Conservation (phyloP, 2,888 invertebrate genomes). For the Mechanitis mazaeus region DNA sequence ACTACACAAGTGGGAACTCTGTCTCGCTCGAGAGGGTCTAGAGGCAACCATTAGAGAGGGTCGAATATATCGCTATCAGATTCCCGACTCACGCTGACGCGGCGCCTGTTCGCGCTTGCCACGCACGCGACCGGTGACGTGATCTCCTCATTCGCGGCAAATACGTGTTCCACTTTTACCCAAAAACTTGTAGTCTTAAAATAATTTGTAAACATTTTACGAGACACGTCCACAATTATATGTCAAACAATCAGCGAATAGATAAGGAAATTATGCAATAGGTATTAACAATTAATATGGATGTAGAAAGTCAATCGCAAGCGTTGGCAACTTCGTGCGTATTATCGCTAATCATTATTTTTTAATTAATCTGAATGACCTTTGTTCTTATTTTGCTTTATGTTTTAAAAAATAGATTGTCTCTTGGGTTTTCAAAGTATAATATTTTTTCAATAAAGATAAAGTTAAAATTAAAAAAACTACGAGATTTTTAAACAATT, state of each 20-base stretch:
- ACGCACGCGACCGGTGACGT: constrained; percentile 61
- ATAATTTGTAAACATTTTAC: neutral
- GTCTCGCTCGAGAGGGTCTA: constrained; percentile 33
- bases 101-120: constrained; percentile 52
- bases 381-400: no score
- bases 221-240: neutral
- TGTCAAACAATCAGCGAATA: neutral
- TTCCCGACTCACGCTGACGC: constrained; percentile 40
- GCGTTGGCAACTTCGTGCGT: no score
- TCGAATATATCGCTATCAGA: constrained; percentile 34
- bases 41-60: constrained; percentile 37
- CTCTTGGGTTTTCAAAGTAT: no score
- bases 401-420: no score
- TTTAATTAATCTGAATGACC: no score
- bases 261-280: no score
- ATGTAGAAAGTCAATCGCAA: neutral
- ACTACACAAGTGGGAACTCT: constrained; percentile 25
- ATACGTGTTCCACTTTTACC: constrained; percentile 55
- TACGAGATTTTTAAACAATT: no score
- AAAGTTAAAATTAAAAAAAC: no score
- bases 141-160: constrained; percentile 42
- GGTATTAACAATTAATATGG: neutral
- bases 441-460: no score
- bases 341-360: no score
- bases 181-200: constrained; percentile 38